Conservation (phyloP, 2,888 invertebrate species). For the Euzophera pinguis region DNA sequence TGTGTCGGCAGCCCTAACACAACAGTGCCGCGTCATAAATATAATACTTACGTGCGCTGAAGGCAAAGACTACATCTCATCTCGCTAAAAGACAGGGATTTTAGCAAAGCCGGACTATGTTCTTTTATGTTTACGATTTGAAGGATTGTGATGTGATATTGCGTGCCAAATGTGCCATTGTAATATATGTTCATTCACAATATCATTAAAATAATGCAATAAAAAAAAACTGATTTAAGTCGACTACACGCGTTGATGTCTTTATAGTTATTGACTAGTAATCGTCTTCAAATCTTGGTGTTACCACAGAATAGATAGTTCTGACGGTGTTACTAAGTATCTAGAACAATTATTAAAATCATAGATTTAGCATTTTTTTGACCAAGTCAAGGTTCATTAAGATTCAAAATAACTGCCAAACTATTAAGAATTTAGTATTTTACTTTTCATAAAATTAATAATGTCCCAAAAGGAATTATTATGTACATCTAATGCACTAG, state of each 20-base stretch:
- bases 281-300: too few species aligned
- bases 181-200: conserved; percentile 2
- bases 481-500: not conserved
- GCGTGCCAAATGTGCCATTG: conserved; percentile 40
- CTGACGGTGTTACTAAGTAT: too few species aligned
- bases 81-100: conserved; percentile 6
- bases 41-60: not conserved
- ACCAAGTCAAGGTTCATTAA: too few species aligned
- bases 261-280: too few species aligned
- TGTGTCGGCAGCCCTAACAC: conserved; percentile 5
- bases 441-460: not conserved
- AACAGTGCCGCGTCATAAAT: not conserved
- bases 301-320: too few species aligned
- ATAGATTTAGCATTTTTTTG: too few species aligned
- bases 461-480: not conserved
- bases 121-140: not conserved
- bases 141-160: conserved; percentile 35
- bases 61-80: conserved; percentile 5
- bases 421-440: conserved; percentile 11
- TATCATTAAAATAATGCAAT: not conserved
- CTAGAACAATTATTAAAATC: too few species aligned
- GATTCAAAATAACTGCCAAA: not conserved
- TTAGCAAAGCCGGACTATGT: not conserved
- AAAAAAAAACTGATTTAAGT: too few species aligned
- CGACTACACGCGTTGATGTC: too few species aligned